Evolutionary conservation across 2,888 invertebrate species (phyloP), one percentile per base, ranked within the genome.

Genomic region (Netelia melanura): DNA sequence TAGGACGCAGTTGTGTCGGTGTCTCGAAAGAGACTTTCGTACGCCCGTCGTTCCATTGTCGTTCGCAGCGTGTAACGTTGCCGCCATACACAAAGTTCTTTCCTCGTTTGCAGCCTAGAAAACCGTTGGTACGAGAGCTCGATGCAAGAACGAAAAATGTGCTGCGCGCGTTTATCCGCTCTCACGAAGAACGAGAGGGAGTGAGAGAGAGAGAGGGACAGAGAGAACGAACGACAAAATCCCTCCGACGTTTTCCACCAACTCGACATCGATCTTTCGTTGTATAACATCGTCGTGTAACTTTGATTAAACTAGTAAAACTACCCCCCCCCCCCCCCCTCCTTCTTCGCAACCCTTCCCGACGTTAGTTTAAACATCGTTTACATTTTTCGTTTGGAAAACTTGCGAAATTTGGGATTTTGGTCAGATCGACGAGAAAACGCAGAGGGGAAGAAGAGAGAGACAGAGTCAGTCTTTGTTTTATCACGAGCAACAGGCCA

Each of bases 241-340:
- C 64, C 25, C 44, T 52, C 54, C n/a, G 30, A 44, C 68, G 58
- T 78, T 77, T 78, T 79, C 25, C 74, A 82, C 65, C 67, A 54
- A 58, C 84, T 65, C 76, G 17, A 17, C 65, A n/a, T 30, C 58
- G 62, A 72, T 72, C 56, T 64, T 56, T 61, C 38, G 14, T 10
- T 61, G 23, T 74, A 52, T 8, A 64, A 79, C 72, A 62, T 67
- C 79, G 70, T 80, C 75, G 81, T 84, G 85, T 90, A 88, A 89
- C 90, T 90, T 89, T 89, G 90, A 90, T 90, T 89, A 90, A 90
- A 91, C 87, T 88, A 89, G 89, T 90, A 90, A 90, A 91, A 89
- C 52, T 54, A 25, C 25, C 83, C 87, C 84, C 80, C 79, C 17
- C 74, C 85, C 86, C 17, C 8, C 87, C 88, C 88, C 85, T 86